Conservation (phyloP, 2,888 invertebrate genomes). For the Hyalella azteca region DNA sequence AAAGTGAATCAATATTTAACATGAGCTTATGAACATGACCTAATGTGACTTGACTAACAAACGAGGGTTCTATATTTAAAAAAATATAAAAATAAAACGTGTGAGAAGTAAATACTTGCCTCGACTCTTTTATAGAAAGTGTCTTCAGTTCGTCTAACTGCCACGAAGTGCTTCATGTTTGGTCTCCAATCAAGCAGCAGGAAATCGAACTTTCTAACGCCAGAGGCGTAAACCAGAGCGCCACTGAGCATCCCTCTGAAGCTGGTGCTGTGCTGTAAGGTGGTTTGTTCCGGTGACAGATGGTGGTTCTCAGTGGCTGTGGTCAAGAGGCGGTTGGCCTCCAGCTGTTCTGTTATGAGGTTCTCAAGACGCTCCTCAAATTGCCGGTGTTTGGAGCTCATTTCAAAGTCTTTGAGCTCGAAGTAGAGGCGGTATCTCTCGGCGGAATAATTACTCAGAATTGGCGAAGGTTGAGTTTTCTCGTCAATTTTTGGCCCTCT, state of each 20-base stretch:
- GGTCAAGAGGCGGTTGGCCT: background rate
- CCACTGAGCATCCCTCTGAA: slow-evolving; percentile 15
- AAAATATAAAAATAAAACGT: background rate
- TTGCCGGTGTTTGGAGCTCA: slow-evolving; percentile 40
- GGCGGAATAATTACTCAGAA: slow-evolving; percentile 14
- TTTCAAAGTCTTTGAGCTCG: slow-evolving; percentile 48
- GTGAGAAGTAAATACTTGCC: background rate
- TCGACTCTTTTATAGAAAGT: background rate
- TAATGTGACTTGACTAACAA: no score
- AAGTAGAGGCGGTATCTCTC: slow-evolving; percentile 51
- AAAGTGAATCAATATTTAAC: no score
- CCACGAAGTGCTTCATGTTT: slow-evolving; percentile 37
- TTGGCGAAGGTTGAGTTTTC: background rate
- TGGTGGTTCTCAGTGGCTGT: background rate
- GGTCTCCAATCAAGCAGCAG: slow-evolving; percentile 55
- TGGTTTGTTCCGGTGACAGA: background rate
- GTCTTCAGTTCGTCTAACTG: slow-evolving; percentile 41
- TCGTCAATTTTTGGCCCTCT: slow-evolving; percentile 13
- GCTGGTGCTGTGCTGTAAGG: slow-evolving; percentile 19
- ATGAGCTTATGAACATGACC: no score
- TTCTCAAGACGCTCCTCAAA: slow-evolving; percentile 48
- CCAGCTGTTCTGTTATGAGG: slow-evolving; percentile 42
- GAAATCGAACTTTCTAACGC: slow-evolving; percentile 51
- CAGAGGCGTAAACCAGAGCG: slow-evolving; percentile 2
- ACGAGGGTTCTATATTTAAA: no score